phyloP scores from a whole-genome alignment of 2,113 vertebrate genomes.

The Pimephales promelas region DNA sequence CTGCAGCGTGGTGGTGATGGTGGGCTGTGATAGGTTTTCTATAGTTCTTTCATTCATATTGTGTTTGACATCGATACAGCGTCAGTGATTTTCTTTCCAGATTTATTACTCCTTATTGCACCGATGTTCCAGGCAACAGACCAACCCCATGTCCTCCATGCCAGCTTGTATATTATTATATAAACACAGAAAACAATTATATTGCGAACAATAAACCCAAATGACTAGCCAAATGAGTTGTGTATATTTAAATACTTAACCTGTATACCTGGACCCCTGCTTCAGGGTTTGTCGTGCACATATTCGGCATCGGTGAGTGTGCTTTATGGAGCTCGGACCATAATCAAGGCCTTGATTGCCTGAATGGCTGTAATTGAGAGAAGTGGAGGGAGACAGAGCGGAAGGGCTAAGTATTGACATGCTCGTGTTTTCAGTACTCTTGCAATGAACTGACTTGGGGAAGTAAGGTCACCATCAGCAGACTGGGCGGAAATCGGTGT shows the following conservation, averaged over 20 bases:
- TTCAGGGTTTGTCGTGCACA: neutral
- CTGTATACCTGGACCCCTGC: neutral
- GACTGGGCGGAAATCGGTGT: conserved; percentile 16
- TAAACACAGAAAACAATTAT: too few species aligned
- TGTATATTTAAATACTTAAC: neutral
- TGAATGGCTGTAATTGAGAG: conserved; percentile 43
- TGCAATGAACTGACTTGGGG: conserved; percentile 21
- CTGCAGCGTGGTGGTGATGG: neutral
- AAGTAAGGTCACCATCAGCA: conserved; percentile 45
- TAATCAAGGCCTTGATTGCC: conserved; percentile 51
- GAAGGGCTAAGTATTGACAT: conserved; percentile 36
- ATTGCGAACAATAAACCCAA: too few species aligned
- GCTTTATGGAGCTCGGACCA: conserved; percentile 36
- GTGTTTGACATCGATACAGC: conserved; percentile 7
- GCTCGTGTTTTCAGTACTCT: conserved; percentile 25
- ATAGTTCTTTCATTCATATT: neutral
- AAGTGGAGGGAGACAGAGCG: neutral
- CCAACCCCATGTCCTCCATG: conserved; percentile 10
- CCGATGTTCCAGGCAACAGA: neutral
- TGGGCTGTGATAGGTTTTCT: neutral
- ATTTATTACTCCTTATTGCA: conserved; percentile 11
- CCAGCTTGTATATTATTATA: neutral
- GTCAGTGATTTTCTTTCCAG: neutral
- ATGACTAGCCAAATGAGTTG: neutral
- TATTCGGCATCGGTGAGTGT: neutral